Conservation (phyloP, 2,113 vertebrate species). For the Acinonyx jubatus region DNA sequence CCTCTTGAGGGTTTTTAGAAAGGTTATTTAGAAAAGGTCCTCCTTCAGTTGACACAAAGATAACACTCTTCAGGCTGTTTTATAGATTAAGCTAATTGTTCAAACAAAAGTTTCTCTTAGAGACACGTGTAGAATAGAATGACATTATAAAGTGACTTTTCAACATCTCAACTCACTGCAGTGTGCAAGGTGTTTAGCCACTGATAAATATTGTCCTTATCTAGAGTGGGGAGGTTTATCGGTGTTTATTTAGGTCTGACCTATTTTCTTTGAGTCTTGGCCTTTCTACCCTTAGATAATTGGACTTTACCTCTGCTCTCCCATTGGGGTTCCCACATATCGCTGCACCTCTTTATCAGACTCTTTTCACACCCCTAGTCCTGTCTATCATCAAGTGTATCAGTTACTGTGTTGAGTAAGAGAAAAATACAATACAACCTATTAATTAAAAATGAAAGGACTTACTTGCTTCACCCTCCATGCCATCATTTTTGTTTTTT, state of each 20-base stretch:
- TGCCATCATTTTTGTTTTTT: neutral
- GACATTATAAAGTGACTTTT: neutral
- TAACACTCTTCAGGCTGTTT: neutral
- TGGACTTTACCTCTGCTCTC: neutral
- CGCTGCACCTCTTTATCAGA: neutral
- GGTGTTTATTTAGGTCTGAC: neutral
- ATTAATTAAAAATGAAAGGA: conserved; percentile 16
- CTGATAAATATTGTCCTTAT: neutral
- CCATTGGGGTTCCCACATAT: neutral
- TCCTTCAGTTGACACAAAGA: neutral
- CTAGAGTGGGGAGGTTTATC: neutral
- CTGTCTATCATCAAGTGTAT: neutral
- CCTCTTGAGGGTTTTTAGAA: neutral
- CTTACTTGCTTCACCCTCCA: neutral
- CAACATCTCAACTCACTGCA: neutral
- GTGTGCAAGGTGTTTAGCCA: neutral
- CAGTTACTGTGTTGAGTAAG: neutral
- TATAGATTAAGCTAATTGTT: neutral
- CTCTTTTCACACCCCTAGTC: neutral
- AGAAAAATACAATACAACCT: neutral
- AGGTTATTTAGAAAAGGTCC: neutral
- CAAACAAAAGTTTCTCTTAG: neutral
- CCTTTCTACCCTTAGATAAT: neutral
- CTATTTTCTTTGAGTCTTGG: neutral
- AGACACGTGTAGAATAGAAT: neutral